These are phyloP conservation scores for Ectobius pallidus DNA, from an alignment of 2,888 invertebrate species.

Conservation along the genomic window DNA sequence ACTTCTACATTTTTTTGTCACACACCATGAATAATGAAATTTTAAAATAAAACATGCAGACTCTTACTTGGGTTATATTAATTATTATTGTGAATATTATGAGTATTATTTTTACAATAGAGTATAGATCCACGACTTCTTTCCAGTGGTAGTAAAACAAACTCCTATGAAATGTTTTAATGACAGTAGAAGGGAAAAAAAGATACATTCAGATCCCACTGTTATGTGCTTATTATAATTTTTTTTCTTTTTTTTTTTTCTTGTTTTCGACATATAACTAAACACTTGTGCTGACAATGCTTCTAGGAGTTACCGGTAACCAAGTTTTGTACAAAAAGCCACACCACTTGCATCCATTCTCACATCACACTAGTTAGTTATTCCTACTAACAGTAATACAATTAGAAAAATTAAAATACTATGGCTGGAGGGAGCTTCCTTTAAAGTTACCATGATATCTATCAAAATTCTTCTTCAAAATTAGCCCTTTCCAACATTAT, in stretches of 20 bases:
- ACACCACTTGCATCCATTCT: slow-evolving; percentile 20
- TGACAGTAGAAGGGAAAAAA: no score
- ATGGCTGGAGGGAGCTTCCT: slow-evolving; percentile 40
- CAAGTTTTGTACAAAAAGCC: slow-evolving; percentile 32
- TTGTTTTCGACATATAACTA: not conserved
- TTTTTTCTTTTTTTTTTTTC: no score
- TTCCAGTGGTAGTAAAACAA: slow-evolving; percentile 5
- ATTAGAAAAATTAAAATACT: slow-evolving; percentile 41
- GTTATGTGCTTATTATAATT: no score
- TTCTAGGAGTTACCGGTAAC: slow-evolving; percentile 22
- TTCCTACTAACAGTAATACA: slow-evolving; percentile 34
- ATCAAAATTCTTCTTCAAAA: slow-evolving; percentile 22
- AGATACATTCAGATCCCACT: no score
- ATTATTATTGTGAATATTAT: slow-evolving; percentile 5
- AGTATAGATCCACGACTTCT: not conserved
- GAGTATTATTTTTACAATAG: slow-evolving; percentile 17
- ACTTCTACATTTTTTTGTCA: slow-evolving; percentile 16
- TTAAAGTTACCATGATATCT: slow-evolving; percentile 7
- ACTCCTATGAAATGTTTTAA: not conserved
- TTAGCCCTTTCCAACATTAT: slow-evolving; percentile 19
- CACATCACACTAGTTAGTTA: slow-evolving; percentile 21
- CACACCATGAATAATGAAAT: slow-evolving; percentile 17
- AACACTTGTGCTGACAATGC: slow-evolving; percentile 10
- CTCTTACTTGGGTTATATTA: slow-evolving; percentile 18
- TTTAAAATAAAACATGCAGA: slow-evolving; percentile 21